Conservation (phyloP, 2,113 vertebrate species). For the Rattus norvegicus region GRCr8 NC_086023.1:104987001-104987500, state of each 20-base stretch:
- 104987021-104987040: conserved; percentile 61
- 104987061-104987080: conserved; percentile 38
- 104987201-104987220: background rate
- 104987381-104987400: conserved; percentile 50
- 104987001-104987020: conserved; percentile 55
- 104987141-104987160: background rate
- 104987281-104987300: background rate
- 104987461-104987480: conserved; percentile 45
- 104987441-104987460: background rate
- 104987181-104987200: background rate
- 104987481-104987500: conserved; percentile 66
- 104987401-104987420: conserved; percentile 51
- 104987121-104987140: background rate
- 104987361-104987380: conserved; percentile 46
- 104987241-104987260: background rate
- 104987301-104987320: background rate
- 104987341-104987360: background rate
- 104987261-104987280: background rate
- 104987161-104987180: background rate
- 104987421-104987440: conserved; percentile 47
- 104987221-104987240: background rate
- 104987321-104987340: background rate
- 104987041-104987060: conserved; percentile 57
- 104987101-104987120: background rate
- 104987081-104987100: background rate